Evolutionary conservation across 2,797 vertebrate species (phyloP).

Genomic region (Nyctalus aviator): DNA sequence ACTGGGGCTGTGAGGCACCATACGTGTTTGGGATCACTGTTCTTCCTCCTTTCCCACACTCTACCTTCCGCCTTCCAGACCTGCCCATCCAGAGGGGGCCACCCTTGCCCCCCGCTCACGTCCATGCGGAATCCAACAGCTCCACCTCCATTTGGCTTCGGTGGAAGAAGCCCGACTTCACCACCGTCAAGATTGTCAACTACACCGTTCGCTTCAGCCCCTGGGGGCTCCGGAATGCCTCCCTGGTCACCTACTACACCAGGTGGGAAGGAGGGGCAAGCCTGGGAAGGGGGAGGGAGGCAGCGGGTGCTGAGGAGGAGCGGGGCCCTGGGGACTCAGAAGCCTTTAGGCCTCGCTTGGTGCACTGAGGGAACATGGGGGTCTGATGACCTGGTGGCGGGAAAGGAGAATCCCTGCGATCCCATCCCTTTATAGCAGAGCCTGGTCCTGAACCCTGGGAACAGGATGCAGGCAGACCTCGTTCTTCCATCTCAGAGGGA

Average conservation of each 20-base stretch:
- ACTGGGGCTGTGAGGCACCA: background rate
- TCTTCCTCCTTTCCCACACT: background rate
- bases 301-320: background rate
- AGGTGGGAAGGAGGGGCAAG: conserved; percentile 88
- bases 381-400: background rate
- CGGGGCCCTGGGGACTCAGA: background rate
- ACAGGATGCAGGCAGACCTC: background rate
- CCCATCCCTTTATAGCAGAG: background rate
- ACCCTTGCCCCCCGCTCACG: conserved; percentile 93
- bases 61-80: conserved; percentile 76
- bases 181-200: conserved; percentile 94
- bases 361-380: background rate
- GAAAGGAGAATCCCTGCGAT: background rate
- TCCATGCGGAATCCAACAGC: conserved; percentile 94
- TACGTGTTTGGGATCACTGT: fast-evolving
- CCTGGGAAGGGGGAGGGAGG: background rate
- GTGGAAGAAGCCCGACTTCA: conserved; percentile 97
- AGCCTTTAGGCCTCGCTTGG: background rate
- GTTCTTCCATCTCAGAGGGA: background rate
- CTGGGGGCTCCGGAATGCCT: conserved; percentile 95
- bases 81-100: conserved; percentile 89
- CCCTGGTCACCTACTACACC: conserved; percentile 95
- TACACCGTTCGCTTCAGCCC: conserved; percentile 98
- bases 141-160: conserved; percentile 96
- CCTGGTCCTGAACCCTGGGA: background rate